Evolutionary conservation across 2,113 vertebrate species (phyloP).

Genomic region (Nothoprocta pentlandii): DNA sequence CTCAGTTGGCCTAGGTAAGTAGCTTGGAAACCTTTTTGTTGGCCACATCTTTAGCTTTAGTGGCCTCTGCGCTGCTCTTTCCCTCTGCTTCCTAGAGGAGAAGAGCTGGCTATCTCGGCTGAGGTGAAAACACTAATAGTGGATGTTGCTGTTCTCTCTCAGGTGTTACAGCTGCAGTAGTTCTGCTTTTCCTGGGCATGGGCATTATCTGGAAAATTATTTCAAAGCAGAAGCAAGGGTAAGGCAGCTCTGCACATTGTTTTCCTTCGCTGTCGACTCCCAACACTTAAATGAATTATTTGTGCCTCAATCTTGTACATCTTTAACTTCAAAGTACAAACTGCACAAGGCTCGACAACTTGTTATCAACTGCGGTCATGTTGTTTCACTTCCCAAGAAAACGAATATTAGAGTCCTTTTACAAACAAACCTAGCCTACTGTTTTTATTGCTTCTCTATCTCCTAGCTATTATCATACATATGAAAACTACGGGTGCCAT

Average conservation of each 20-base stretch:
- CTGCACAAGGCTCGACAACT: neutral
- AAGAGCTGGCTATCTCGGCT: accelerated
- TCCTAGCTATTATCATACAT: neutral
- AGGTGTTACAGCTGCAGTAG: neutral
- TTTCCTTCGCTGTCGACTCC: neutral
- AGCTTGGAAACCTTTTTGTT: neutral
- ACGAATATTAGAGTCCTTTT: neutral
- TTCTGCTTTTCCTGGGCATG: constrained; percentile 48
- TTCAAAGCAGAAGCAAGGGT: constrained; percentile 65
- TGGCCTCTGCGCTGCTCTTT: neutral
- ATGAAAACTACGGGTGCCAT: constrained; percentile 20
- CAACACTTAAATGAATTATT: neutral
- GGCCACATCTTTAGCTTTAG: neutral
- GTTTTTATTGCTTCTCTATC: neutral
- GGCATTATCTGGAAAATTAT: constrained; percentile 31
- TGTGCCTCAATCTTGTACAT: accelerated
- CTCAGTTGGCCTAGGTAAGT: constrained; percentile 49
- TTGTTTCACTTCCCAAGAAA: neutral
- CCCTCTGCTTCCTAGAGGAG: neutral
- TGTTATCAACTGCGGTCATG: accelerated
- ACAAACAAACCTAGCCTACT: neutral
- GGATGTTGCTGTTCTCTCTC: accelerated
- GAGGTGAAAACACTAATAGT: neutral
- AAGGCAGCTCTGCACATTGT: neutral
- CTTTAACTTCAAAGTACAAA: neutral